These are phyloP conservation scores for Erynnis tages DNA, from an alignment of 2,888 invertebrate genomes.

Conservation along the genomic window DNA sequence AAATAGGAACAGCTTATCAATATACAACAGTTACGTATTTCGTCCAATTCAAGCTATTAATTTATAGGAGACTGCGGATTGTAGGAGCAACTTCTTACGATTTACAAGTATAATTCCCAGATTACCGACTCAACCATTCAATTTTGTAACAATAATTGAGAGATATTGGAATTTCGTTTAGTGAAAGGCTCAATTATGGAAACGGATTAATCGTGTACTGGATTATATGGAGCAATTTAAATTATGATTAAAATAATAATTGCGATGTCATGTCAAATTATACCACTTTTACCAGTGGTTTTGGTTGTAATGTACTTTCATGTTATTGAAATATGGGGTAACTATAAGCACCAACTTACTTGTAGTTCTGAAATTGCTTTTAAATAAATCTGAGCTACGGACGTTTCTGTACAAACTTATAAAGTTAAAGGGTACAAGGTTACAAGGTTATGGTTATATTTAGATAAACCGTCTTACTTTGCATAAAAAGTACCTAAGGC, in stretches of 20 bases:
- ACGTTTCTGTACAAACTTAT: too few relatives aligned
- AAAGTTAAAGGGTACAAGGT: too few relatives aligned
- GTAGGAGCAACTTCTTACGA: conserved; percentile 32
- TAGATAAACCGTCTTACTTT: too few relatives aligned
- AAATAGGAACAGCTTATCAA: neutral
- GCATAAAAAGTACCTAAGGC: too few relatives aligned
- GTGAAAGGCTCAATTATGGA: conserved; percentile 34
- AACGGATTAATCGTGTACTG: conserved; percentile 2
- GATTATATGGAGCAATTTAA: conserved; percentile 7
- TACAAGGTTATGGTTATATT: too few relatives aligned
- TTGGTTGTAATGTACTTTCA: too few relatives aligned
- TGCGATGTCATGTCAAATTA: neutral
- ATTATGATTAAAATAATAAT: conserved; percentile 12
- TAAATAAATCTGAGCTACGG: too few relatives aligned
- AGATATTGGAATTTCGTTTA: conserved; percentile 33
- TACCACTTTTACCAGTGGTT: neutral
- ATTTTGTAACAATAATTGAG: conserved; percentile 7
- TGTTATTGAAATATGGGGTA: too few relatives aligned
- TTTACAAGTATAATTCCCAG: conserved; percentile 42
- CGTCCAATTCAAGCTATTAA: conserved; percentile 15
- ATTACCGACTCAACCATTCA: conserved; percentile 2
- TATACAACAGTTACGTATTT: conserved; percentile 2
- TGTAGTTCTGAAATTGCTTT: too few relatives aligned
- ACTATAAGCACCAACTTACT: too few relatives aligned
- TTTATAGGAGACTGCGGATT: conserved; percentile 24